phyloP scores from a whole-genome alignment of 1,140 invertebrate species.

The Andrena cerasifolii region DNA sequence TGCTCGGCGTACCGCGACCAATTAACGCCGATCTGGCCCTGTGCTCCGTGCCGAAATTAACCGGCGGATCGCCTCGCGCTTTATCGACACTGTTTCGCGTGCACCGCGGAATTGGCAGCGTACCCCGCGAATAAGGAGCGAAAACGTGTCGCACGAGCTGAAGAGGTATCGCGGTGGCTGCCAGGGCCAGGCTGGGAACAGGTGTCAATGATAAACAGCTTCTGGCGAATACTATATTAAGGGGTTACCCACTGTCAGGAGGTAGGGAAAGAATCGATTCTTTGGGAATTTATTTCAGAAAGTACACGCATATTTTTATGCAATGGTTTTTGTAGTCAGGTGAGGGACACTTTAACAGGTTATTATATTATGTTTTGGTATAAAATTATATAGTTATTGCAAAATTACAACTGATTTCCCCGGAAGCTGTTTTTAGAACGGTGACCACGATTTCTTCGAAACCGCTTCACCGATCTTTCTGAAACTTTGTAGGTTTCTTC shows the following conservation, averaged over 20 bases:
- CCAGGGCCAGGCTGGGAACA: constrained; percentile 55
- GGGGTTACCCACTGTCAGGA: constrained; percentile 36
- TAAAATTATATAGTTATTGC: no score
- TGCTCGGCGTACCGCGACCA: constrained; percentile 51
- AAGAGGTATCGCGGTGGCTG: constrained; percentile 17
- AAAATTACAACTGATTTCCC: no score
- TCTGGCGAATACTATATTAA: constrained; percentile 43
- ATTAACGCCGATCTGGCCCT: constrained; percentile 52
- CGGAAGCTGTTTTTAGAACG: no score
- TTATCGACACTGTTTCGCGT: constrained; percentile 5
- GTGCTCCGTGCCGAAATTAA: constrained; percentile 47
- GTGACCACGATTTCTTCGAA: no score
- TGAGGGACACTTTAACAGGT: no score
- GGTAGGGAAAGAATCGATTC: no score
- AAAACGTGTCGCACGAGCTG: constrained; percentile 20
- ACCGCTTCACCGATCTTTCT: no score
- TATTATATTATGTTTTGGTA: no score
- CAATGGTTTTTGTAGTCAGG: no score
- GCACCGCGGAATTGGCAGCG: constrained; percentile 49
- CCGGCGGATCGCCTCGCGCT: constrained; percentile 29
- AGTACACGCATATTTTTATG: no score
- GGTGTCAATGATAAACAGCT: constrained; percentile 59
- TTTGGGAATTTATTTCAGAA: no score
- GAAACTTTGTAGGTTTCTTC: no score
- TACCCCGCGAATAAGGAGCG: neutral